Evolutionary conservation across 2,888 invertebrate genomes (phyloP).

Genomic region (Strigamia maritima): DNA sequence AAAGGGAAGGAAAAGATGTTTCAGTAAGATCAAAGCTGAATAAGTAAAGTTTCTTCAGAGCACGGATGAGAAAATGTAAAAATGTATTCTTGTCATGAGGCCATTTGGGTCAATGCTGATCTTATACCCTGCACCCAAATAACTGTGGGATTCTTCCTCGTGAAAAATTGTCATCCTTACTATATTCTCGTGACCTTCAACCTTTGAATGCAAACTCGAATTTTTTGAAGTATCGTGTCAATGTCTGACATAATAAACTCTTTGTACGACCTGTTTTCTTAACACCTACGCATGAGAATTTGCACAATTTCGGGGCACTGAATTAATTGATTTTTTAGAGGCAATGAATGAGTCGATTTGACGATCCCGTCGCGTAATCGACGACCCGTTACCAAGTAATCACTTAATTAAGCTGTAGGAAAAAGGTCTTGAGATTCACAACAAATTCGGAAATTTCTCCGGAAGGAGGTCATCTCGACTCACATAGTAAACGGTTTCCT

Average conservation of each 20-base stretch:
- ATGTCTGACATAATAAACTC: constrained; percentile 25
- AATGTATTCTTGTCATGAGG: constrained; percentile 13
- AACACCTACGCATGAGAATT: neutral
- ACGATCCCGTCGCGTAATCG: neutral
- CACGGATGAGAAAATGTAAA: neutral
- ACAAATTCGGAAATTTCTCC: neutral
- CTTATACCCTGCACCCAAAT: neutral
- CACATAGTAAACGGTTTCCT: constrained; percentile 32
- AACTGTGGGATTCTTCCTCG: neutral
- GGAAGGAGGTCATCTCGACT: constrained; percentile 6
- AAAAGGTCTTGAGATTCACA: constrained; percentile 15
- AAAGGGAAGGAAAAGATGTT: constrained; percentile 31
- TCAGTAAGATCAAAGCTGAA: constrained; percentile 4
- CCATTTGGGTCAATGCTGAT: constrained; percentile 22
- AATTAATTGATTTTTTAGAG: neutral
- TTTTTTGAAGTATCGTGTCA: neutral
- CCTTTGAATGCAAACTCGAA: neutral
- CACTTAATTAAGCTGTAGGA: neutral
- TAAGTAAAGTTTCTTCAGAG: neutral
- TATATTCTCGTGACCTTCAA: constrained; percentile 12
- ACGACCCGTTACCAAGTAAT: neutral
- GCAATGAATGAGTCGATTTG: neutral
- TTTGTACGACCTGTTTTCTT: constrained; percentile 13
- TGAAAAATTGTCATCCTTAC: neutral
- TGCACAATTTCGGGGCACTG: neutral